These are phyloP conservation scores for Lasioglossum lativentre DNA, from an alignment of 2,888 invertebrate species.

Conservation along the genomic window DNA sequence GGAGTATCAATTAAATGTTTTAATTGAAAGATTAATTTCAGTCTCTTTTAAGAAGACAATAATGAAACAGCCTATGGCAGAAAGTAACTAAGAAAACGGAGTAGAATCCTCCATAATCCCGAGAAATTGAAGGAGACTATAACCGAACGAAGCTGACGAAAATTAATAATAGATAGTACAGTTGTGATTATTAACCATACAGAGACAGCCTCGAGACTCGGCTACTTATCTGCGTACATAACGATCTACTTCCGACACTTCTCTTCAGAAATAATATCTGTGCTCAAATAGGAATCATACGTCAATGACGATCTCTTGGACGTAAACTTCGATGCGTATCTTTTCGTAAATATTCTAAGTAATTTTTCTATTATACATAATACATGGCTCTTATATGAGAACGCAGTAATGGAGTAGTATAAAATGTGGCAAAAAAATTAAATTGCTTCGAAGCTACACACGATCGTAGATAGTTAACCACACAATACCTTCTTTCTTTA, in stretches of 20 bases:
- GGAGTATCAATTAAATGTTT: neutral
- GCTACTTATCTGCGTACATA: constrained; percentile 1
- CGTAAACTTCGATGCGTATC: neutral
- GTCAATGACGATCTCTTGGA: neutral
- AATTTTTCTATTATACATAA: neutral
- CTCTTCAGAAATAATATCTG: neutral
- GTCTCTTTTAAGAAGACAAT: too few relatives aligned
- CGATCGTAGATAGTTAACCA: neutral
- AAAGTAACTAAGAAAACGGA: neutral
- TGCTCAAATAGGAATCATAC: neutral
- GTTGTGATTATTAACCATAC: constrained; percentile 7
- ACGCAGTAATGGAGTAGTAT: neutral
- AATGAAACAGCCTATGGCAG: neutral
- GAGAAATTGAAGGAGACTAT: neutral
- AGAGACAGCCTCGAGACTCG: neutral
- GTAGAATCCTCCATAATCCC: neutral
- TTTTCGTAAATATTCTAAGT: neutral
- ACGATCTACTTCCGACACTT: constrained; percentile 7
- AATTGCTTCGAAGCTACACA: neutral
- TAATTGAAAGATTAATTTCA: neutral
- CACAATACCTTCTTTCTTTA: neutral
- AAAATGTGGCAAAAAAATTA: neutral
- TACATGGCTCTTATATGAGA: neutral
- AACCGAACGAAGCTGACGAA: neutral
- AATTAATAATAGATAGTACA: constrained; percentile 7